These are phyloP conservation scores for Lipotes vexillifer DNA, from an alignment of 2,113 vertebrate species.

Conservation along the genomic window DNA sequence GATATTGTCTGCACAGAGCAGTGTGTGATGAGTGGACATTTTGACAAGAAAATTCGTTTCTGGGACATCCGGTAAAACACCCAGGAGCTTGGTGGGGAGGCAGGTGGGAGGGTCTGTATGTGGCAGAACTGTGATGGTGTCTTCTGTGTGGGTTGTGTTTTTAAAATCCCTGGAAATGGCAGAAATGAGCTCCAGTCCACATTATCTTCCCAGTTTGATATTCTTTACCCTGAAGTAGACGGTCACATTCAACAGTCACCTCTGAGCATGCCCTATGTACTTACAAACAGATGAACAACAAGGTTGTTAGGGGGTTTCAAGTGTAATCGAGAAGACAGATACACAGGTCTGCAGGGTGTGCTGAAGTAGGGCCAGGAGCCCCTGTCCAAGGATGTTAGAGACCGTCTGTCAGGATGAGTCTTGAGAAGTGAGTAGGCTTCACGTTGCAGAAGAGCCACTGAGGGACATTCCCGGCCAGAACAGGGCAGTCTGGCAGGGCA, in stretches of 20 bases:
- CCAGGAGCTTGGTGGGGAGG: background rate
- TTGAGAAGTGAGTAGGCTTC: background rate
- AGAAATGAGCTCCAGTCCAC: background rate
- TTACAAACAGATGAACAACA: background rate
- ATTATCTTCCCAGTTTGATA: rapidly evolving
- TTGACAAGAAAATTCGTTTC: slow-evolving; percentile 98
- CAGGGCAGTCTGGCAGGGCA: background rate
- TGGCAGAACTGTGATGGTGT: background rate
- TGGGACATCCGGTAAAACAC: slow-evolving; percentile 95
- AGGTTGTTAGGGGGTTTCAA: too few relatives aligned
- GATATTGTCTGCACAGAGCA: slow-evolving; percentile 98
- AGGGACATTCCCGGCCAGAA: too few relatives aligned
- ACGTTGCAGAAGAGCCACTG: background rate
- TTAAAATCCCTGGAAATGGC: background rate
- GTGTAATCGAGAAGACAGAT: background rate
- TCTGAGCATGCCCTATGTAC: rapidly evolving
- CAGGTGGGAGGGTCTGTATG: background rate
- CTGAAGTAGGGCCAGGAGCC: background rate
- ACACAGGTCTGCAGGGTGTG: background rate
- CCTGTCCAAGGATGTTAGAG: background rate
- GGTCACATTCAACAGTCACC: rapidly evolving
- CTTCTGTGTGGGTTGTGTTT: background rate
- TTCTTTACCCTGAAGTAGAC: background rate
- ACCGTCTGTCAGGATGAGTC: background rate
- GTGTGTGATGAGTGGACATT: slow-evolving; percentile 99